Base-by-base conservation (phyloP, 2,797 vertebrate genomes). In the Phyllotis vaccarum region DNA sequence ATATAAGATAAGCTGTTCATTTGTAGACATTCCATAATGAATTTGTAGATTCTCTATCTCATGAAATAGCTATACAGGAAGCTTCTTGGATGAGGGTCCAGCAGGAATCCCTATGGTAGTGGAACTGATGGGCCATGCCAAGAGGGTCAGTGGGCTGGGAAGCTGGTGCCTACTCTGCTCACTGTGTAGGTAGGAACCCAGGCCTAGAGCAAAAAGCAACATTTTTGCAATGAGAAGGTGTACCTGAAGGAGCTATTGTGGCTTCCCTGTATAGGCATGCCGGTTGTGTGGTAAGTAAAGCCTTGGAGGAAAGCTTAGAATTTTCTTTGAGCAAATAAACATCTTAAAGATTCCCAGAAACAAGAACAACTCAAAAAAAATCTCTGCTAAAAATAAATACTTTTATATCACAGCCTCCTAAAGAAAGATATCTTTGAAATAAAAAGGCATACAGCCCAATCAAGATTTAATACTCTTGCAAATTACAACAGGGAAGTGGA, bases 401-500 rank as follows among this genome's bases (percentile, higher is more conserved):
- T 72, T 93, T 86, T 91, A 85, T 22, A 93, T 96, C 93, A 95
- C 34, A 95, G 81, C 40, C 75, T 97, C 82, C 91, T 95, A 93
- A 81, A 95, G 90, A 94, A 97, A 97, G 95, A 93, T 91, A 94
- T 72, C 81, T 91, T 89, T 96, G 88, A 97, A 90, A 97, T 91
- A 52, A 89, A 95, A 92, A 94, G 83, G 82, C 76, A 72, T 40
- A 94, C 11, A 96, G 62, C 79, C 43, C 92, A 92, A 70, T 37
- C 83, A 96, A 98, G 96, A 93, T 89, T 95, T 95, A 85, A 90
- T 86, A 95, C 75, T 95, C 76, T 97, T 90, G 60, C 49, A 96
- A 95, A 96, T 91, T 93, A 92, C 2, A 0, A 43, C 49, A 70
- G 78, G 46, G 80, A 93, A 85, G 70, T 88, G 49, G 22, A 80